These are phyloP conservation scores for Lasioglossum malachurum DNA, from an alignment of 2,888 invertebrate species.

Conservation along the genomic window DNA sequence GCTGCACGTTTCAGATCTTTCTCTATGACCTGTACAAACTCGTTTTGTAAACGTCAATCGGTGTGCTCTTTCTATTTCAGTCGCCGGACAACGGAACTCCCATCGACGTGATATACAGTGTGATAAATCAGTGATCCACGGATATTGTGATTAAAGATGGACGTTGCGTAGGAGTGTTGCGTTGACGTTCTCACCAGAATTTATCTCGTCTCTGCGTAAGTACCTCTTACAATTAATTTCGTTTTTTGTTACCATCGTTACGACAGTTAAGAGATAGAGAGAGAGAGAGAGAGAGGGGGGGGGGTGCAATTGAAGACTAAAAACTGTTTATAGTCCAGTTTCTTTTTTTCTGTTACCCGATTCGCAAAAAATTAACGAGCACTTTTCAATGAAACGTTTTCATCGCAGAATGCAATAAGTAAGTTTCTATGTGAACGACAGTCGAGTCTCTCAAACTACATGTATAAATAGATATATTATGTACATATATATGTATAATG, in stretches of 20 bases:
- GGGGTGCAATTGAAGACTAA: neutral
- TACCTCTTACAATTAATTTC: neutral
- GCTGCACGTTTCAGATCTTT: neutral
- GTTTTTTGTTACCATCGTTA: neutral
- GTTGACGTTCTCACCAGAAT: neutral
- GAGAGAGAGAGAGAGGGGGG: no score
- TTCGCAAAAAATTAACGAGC: neutral
- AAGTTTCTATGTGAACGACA: neutral
- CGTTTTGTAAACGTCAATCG: neutral
- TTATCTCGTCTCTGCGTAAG: neutral
- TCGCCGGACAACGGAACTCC: neutral
- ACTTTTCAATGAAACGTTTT: no score
- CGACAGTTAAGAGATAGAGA: neutral
- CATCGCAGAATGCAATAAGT: neutral
- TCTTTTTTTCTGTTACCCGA: neutral
- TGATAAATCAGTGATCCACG: constrained; percentile 10
- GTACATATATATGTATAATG: no score
- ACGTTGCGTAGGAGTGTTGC: constrained; percentile 8
- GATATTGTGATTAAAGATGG: constrained; percentile 19
- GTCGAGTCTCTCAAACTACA: neutral
- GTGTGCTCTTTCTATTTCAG: neutral
- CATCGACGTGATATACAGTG: neutral
- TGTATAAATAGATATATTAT: no score
- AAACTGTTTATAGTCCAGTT: neutral
- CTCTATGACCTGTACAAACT: neutral